Conservation (phyloP, 2,888 invertebrate genomes). For the Lepidocyrtinus sp. region DNA sequence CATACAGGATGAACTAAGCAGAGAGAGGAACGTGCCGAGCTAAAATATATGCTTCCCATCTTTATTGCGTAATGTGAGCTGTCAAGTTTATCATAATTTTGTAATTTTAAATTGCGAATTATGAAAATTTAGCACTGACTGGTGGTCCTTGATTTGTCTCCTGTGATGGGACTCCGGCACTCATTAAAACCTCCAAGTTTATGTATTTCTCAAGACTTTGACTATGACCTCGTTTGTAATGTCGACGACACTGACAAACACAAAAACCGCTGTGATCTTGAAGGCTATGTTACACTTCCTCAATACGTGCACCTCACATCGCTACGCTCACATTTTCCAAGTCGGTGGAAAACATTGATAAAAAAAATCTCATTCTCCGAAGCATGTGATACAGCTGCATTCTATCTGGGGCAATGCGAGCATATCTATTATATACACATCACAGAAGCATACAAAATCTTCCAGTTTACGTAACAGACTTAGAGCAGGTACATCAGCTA, state of each 20-base stretch:
- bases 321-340: too few relatives aligned
- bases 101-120: neutral
- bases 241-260: conserved; percentile 5
- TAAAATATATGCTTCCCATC: neutral
- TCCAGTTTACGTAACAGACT: too few relatives aligned
- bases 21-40: neutral
- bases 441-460: too few relatives aligned
- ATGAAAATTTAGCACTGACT: conserved; percentile 18
- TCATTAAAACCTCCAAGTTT: conserved; percentile 14
- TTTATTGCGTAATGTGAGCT: neutral
- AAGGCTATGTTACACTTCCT: too few relatives aligned
- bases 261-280: neutral
- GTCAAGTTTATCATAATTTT: neutral
- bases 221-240: neutral
- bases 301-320: neutral
- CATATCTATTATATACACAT: too few relatives aligned
- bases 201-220: neutral
- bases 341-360: too few relatives aligned
- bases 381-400: too few relatives aligned
- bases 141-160: conserved; percentile 35
- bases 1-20: too few relatives aligned
- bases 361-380: too few relatives aligned
- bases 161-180: conserved; percentile 1
- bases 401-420: too few relatives aligned
- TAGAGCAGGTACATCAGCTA: too few relatives aligned